phyloP scores from a whole-genome alignment of 2,797 vertebrate genomes.

The Argyrosomus regius region DNA sequence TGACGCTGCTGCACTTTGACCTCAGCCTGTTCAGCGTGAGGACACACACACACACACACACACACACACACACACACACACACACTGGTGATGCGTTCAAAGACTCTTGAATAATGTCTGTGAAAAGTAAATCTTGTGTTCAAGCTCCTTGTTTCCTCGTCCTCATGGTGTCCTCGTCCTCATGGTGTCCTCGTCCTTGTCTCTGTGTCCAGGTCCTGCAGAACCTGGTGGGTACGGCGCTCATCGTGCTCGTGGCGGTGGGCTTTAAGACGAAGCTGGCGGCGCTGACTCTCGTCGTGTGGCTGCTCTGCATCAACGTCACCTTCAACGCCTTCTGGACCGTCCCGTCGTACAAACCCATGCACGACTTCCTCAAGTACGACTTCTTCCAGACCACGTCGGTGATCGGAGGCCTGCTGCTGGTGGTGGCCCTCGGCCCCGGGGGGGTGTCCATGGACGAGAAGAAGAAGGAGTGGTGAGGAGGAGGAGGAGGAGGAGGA shows the following conservation, averaged over 20 bases:
- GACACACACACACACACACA: constrained; percentile 3
- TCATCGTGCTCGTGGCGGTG: constrained; percentile 92
- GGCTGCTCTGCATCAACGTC: constrained; percentile 93
- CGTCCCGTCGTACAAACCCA: constrained; percentile 90
- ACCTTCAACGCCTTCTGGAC: constrained; percentile 96
- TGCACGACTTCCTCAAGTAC: constrained; percentile 95
- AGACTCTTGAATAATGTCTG: neutral
- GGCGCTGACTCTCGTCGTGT: constrained; percentile 91
- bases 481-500: neutral
- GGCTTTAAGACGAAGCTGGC: constrained; percentile 96
- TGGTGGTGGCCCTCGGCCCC: constrained; percentile 94
- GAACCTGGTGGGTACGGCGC: constrained; percentile 92
- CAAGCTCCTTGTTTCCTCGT: too few relatives aligned
- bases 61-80: neutral
- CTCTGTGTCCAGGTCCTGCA: constrained; percentile 86
- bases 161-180: neutral
- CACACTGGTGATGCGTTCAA: neutral
- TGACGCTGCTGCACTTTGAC: constrained; percentile 93
- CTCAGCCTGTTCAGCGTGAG: constrained; percentile 91
- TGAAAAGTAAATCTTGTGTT: too few relatives aligned
- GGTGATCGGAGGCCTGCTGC: constrained; percentile 92
- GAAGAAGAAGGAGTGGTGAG: constrained; percentile 95
- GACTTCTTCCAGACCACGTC: constrained; percentile 98
- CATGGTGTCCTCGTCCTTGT: neutral
- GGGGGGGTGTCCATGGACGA: constrained; percentile 94